Base-by-base conservation (phyloP, 1,140 invertebrate genomes). In the Chionoecetes opilio region DNA sequence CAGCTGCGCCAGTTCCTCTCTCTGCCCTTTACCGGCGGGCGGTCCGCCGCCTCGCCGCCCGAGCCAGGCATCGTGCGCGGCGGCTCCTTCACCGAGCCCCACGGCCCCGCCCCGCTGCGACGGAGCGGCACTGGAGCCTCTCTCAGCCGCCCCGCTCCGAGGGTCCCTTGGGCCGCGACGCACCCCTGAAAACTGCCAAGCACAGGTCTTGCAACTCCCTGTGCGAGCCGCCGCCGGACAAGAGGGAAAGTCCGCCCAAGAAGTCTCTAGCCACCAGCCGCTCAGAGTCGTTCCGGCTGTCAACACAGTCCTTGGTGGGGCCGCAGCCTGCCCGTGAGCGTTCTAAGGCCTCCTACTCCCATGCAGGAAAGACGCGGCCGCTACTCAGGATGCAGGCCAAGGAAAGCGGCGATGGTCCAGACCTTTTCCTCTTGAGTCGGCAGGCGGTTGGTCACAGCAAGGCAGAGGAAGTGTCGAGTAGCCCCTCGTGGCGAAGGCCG, bases 1-100 rank as follows among this genome's bases (percentile, higher is more conserved):
- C 94, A 95, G 37, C 32, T 95, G 37, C 94, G 86, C 75, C 90
- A 86, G 31, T 95, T 95, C 75, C 87, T 95, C 17, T 95, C 94
- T 8, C 90, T 95, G 82, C 94, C 94, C 29, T 95, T 87, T 35
- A 53, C 88, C 38, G 91, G 89, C 21, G 94, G 87, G 3, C 91
- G 90, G 35, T 41, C 91, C 31, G 53, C 94, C 34, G 41, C 90
- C 29, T 95, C 94, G 32, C 82, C 94, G 34, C 82, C 94, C 5
- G 94, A 86, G 41, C 94, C 94, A 9, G 21, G 63, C 29, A 92
- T 92, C 63, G 94, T 92, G 1, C 94, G 91, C n/a, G 90, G 94
- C 8, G 94, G 93, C 86, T 94, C 93, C 21, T 94, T 94, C 53
- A 87, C 89, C 41, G 93, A 87, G 0, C 93, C 94, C 17, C 91